Conservation (phyloP, 2,888 invertebrate genomes). For the Cantharis lateralis region DNA sequence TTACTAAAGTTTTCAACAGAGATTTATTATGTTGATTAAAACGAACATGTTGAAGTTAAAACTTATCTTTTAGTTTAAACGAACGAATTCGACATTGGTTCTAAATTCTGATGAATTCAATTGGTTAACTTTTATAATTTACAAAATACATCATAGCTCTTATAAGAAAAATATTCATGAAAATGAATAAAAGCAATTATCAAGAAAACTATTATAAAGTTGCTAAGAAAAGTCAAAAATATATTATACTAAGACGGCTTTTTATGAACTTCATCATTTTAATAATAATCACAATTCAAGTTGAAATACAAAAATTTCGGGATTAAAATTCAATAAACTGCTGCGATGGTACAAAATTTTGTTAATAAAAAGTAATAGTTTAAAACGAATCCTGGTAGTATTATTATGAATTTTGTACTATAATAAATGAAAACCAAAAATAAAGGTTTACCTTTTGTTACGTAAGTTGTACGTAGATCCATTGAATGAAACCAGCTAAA, state of each 20-base stretch:
- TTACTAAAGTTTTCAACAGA: neutral
- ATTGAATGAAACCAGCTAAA: neutral
- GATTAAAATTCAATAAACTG: neutral
- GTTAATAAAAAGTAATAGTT: neutral
- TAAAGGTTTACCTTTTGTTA: neutral
- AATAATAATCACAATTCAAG: neutral
- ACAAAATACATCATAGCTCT: neutral
- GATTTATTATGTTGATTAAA: slow-evolving; percentile 2
- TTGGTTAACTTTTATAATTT: neutral
- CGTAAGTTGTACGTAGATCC: neutral
- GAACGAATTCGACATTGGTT: slow-evolving; percentile 1
- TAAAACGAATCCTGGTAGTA: neutral
- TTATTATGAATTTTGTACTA: neutral
- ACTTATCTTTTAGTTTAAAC: neutral
- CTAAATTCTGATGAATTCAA: neutral
- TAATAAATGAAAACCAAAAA: neutral
- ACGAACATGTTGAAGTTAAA: slow-evolving; percentile 1
- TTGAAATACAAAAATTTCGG: neutral
- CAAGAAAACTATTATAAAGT: neutral
- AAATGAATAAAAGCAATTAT: neutral
- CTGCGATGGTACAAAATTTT: neutral
- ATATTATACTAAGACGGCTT: neutral
- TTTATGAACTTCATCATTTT: no score
- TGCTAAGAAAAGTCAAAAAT: neutral
- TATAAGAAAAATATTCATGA: neutral